These are phyloP conservation scores for Limnephilus lunatus DNA, from an alignment of 2,888 invertebrate species.

Conservation along the genomic window DNA sequence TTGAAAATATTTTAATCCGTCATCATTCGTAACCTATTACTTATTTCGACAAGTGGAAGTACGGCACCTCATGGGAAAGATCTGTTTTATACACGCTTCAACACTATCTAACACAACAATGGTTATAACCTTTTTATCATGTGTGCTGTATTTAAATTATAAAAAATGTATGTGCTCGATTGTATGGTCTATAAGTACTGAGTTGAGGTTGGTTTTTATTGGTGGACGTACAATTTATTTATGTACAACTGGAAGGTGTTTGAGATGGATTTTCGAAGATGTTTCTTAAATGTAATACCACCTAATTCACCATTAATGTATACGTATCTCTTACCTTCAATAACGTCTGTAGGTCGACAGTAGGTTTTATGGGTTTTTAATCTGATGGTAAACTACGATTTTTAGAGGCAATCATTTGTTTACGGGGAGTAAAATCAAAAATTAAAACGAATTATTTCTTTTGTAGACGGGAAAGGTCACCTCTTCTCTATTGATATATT, in stretches of 20 bases:
- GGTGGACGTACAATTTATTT: background rate
- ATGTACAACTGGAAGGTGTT: background rate
- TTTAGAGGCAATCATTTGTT: background rate
- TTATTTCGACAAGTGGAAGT: background rate
- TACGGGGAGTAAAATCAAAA: background rate
- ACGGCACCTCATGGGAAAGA: background rate
- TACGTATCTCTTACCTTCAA: background rate
- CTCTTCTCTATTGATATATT: background rate
- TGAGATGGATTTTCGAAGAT: background rate
- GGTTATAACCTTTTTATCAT: background rate
- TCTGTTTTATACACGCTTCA: background rate
- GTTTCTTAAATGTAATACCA: background rate
- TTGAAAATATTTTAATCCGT: conserved; percentile 42
- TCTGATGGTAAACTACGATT: background rate
- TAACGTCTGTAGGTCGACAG: background rate
- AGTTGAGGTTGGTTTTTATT: conserved; percentile 37
- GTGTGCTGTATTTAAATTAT: conserved; percentile 16
- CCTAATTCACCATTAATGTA: background rate
- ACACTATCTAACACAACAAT: background rate
- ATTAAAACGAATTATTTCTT: background rate
- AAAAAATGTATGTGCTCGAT: background rate
- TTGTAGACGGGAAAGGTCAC: background rate
- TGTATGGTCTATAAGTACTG: background rate
- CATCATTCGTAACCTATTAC: conserved; percentile 25
- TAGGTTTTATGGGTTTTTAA: background rate